Evolutionary conservation across 1,140 invertebrate species (phyloP).

Genomic region (Bombus huntii): DNA sequence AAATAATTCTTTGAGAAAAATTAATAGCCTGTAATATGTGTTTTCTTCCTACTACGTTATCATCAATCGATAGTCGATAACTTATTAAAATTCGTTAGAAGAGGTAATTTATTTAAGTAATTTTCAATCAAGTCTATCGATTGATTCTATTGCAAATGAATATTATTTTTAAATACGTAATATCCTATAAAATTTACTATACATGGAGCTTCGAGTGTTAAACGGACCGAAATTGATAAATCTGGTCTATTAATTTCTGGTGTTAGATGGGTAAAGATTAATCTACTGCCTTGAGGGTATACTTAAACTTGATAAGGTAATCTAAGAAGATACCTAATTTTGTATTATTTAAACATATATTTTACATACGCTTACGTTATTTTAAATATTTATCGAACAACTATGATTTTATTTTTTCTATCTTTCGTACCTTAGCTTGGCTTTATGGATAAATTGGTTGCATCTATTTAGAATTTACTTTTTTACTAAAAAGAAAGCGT

Average conservation of each 20-base stretch:
- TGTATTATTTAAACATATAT: background rate
- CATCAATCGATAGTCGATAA: background rate
- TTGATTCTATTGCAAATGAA: background rate
- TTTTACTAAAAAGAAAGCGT: no score
- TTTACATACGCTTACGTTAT: background rate
- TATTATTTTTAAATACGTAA: background rate
- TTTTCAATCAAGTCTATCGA: background rate
- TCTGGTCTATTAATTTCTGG: background rate
- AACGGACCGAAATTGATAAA: background rate
- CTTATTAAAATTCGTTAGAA: background rate
- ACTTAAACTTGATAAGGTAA: background rate
- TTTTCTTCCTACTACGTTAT: background rate
- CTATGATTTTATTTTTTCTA: background rate
- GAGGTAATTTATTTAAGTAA: background rate
- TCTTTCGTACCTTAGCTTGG: background rate
- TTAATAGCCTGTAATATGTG: background rate
- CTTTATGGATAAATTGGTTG: background rate
- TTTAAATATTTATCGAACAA: background rate
- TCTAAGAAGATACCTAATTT: background rate
- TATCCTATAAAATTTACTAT: background rate
- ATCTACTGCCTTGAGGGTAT: background rate
- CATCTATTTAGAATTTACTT: rapidly evolving
- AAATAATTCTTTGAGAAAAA: background rate
- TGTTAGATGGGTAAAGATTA: background rate
- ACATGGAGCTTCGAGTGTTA: background rate